Evolutionary conservation across 2,797 vertebrate genomes (phyloP).

Genomic region (Xerus rutilus): DNA sequence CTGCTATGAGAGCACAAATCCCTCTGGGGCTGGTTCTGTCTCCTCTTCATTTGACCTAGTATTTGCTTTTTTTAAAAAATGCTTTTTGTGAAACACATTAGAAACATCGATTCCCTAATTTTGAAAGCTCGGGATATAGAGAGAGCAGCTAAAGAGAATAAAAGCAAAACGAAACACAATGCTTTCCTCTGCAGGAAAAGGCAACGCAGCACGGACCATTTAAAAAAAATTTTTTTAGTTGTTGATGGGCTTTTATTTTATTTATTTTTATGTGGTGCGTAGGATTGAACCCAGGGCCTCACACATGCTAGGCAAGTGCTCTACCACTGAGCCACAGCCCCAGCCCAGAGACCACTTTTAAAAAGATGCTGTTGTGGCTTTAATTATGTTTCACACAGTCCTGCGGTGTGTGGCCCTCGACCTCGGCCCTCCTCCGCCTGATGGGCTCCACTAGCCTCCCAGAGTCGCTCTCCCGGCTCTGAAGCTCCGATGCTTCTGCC

Average conservation of each 20-base stretch:
- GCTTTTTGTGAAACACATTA: constrained; percentile 42
- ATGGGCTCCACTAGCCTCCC: constrained; percentile 64
- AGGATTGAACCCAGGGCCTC: too few relatives aligned
- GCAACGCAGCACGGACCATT: background rate
- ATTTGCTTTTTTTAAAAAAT: background rate
- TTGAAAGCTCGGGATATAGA: constrained; percentile 21
- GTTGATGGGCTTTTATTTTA: too few relatives aligned
- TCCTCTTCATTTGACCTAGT: background rate
- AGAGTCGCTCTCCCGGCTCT: constrained; percentile 52
- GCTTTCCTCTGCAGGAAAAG: background rate
- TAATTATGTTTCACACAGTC: background rate
- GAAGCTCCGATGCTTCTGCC: constrained; percentile 69
- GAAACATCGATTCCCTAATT: background rate
- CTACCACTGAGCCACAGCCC: too few relatives aligned
- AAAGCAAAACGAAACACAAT: background rate
- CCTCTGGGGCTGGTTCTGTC: background rate
- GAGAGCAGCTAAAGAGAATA: background rate
- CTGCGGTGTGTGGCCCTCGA: background rate
- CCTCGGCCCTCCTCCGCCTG: background rate
- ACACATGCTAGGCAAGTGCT: too few relatives aligned
- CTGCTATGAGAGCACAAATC: accelerated
- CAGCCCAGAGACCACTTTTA: background rate
- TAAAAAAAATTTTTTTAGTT: too few relatives aligned
- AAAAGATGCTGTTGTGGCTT: constrained; percentile 35
- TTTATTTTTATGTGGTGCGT: too few relatives aligned